Evolutionary conservation across 2,888 invertebrate genomes (phyloP), one percentile per base, ranked within the genome.

Genomic region (Cataglyphis cursor): DNA sequence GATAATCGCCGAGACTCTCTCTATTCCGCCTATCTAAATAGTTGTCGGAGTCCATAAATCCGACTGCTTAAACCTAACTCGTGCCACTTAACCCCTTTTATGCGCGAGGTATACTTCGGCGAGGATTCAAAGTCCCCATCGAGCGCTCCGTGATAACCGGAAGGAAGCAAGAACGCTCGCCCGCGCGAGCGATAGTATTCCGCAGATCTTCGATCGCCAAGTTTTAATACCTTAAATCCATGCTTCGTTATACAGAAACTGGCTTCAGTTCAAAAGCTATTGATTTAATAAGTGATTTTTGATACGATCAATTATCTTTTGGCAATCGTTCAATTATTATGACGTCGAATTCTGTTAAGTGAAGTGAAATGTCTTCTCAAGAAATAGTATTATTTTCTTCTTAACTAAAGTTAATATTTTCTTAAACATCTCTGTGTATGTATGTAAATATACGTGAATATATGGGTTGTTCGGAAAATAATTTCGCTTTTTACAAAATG

Each of bases 21-120:
- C 85, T 82, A 24, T 81, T 85, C 82, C 82, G 91, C 89, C 93
- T 92, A 94, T 93, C 93, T 94, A 93, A 94, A 94, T 93, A 93
- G 93, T 94, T 92, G 90, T 87, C 81, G 88, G 91, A 91, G 87
- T 91, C 92, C 91, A 94, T 93, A 94, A 94, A 94, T 94, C 92
- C 90, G 86, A 83, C 84, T 72, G 88, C 86, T 91, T 89, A 91
- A 92, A 89, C 88, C 90, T 86, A 86, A 81, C 76, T 82, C 62
- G 82, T 64, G 61, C 83, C 80, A 70, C 82, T 72, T 80, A 82
- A 70, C 62, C 28, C 82, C 68, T 70, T 76, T 85, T 64, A 72
- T 65, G 62, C 83, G 18, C 83, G 48, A 38, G 48, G 35, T 62
- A 48, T 38, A 74, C 28, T 41, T 28, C 24, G 28, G 38, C 28